These are phyloP conservation scores for Cantharis rustica DNA, from an alignment of 2,888 invertebrate species.

Conservation along the genomic window DNA sequence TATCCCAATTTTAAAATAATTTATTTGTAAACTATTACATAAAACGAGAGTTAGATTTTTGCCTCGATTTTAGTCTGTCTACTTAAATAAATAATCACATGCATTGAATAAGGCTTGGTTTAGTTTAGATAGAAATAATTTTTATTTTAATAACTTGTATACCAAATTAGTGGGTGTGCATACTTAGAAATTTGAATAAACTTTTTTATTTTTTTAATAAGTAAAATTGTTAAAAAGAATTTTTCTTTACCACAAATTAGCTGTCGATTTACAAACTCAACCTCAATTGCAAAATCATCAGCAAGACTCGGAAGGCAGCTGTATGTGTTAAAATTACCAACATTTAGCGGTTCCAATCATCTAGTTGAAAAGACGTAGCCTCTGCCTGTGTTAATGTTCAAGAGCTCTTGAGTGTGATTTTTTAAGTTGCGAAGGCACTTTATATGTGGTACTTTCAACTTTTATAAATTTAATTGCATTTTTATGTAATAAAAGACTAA, in stretches of 20 bases:
- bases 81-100: not conserved
- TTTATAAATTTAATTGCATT: conserved; percentile 41
- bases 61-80: not conserved
- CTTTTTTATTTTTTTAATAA: not conserved
- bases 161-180: not conserved
- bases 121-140: not conserved
- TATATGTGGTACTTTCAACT: conserved; percentile 42
- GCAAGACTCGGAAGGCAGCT: conserved; percentile 80
- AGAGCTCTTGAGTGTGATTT: conserved; percentile 51
- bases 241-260: conserved; percentile 55
- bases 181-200: not conserved
- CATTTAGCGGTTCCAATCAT: conserved; percentile 36
- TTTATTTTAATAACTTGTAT: not conserved
- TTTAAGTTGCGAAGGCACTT: conserved; percentile 45
- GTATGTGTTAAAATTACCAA: conserved; percentile 71
- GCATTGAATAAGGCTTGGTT: not conserved
- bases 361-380: conserved; percentile 45
- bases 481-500: conserved; percentile 36
- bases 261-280: conserved; percentile 83
- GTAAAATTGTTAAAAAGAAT: not conserved
- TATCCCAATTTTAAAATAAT: too few relatives aligned
- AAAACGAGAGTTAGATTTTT: not conserved
- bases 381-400: conserved; percentile 47
- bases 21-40: too few relatives aligned
- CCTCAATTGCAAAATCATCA: conserved; percentile 79